phyloP scores from a whole-genome alignment of 2,888 invertebrate species.

The Macropis europaea region DNA sequence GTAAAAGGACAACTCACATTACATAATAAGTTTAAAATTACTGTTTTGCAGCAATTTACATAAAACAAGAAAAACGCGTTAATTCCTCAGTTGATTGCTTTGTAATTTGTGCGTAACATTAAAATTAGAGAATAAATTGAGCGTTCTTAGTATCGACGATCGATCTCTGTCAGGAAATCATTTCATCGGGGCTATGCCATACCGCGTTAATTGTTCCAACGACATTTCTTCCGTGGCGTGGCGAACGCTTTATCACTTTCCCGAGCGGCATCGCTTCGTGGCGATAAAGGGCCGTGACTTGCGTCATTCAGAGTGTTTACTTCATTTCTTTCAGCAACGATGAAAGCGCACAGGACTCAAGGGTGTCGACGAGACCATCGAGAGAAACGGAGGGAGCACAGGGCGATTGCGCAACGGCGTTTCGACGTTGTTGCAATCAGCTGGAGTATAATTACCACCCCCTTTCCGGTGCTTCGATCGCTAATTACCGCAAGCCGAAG shows the following conservation, averaged over 20 bases:
- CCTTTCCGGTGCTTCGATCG: slow-evolving; percentile 39
- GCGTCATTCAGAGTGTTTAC: slow-evolving; percentile 37
- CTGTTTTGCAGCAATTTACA: too few relatives aligned
- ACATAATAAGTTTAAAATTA: too few relatives aligned
- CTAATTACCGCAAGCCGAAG: slow-evolving; percentile 48
- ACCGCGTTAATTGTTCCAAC: slow-evolving; percentile 55
- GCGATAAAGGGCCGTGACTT: slow-evolving; percentile 10
- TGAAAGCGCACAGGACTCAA: slow-evolving; percentile 12
- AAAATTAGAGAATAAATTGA: neutral
- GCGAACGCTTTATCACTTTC: slow-evolving; percentile 30
- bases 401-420: slow-evolving; percentile 47
- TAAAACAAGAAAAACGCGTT: too few relatives aligned
- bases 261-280: slow-evolving; percentile 12
- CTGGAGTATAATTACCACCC: slow-evolving; percentile 54
- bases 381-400: neutral
- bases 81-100: too few relatives aligned
- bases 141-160: neutral
- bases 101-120: neutral
- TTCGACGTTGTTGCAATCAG: slow-evolving; percentile 52
- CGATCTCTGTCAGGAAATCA: slow-evolving; percentile 7
- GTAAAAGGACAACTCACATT: too few relatives aligned
- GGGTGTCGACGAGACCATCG: slow-evolving; percentile 1
- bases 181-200: slow-evolving; percentile 56
- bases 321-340: slow-evolving; percentile 32
- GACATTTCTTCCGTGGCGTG: slow-evolving; percentile 8